Evolutionary conservation across 2,888 invertebrate species (phyloP).

Genomic region (Drosophila neonasuta): DNA sequence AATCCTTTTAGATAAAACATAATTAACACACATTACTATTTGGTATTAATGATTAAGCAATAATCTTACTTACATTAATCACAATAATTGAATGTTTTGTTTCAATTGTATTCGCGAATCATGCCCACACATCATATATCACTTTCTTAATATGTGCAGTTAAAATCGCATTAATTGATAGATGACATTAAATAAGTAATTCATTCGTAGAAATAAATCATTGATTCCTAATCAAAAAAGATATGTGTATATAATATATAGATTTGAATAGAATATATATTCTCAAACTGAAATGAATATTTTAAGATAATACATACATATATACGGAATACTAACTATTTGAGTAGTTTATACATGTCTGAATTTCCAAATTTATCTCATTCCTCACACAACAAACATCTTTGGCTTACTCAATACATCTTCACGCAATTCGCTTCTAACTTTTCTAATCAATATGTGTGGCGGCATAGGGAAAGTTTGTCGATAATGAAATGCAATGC

Average conservation of each 20-base stretch:
- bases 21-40: constrained; percentile 35
- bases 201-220: too few species aligned
- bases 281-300: too few species aligned
- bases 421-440: constrained; percentile 21
- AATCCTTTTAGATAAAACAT: constrained; percentile 44
- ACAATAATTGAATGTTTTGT: constrained; percentile 2
- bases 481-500: constrained; percentile 73
- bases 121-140: constrained; percentile 19
- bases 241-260: too few species aligned
- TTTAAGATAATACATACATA: too few species aligned
- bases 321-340: too few species aligned
- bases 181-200: too few species aligned
- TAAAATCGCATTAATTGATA: constrained; percentile 43
- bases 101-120: constrained; percentile 17
- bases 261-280: too few species aligned
- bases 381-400: not conserved
- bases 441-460: constrained; percentile 45
- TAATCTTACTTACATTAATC: constrained; percentile 26
- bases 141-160: constrained; percentile 13
- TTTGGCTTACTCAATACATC: not conserved
- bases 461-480: constrained; percentile 53
- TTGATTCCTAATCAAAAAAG: too few species aligned
- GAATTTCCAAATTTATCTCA: not conserved
- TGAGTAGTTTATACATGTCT: too few species aligned
- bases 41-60: constrained; percentile 8